Percentiles rank a stretch among this genome's conserved stretches.
Conservation (phyloP, 2,113 vertebrate genomes). For the Climacteris rufus region DNA sequence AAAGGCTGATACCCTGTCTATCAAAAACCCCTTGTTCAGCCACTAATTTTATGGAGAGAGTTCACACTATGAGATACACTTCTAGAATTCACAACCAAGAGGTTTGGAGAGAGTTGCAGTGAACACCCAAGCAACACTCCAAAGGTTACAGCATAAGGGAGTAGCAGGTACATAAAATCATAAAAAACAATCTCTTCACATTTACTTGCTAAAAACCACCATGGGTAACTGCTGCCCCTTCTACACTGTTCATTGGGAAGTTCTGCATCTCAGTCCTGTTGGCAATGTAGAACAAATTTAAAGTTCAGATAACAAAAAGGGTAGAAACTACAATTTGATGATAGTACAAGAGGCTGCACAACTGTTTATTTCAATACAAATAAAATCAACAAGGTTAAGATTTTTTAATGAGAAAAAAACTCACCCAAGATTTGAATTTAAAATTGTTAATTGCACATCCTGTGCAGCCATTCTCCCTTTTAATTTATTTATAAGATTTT, state of each 20-base stretch:
- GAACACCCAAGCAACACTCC: not conserved
- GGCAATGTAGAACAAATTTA: not conserved
- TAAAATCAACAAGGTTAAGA: not conserved
- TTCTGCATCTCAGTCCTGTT: not conserved
- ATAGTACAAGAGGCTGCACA: not conserved
- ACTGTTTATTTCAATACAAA: not conserved
- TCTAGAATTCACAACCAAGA: not conserved
- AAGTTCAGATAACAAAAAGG: not conserved
- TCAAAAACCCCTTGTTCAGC: not conserved
- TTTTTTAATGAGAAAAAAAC: fast-evolving
- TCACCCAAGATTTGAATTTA: not conserved
- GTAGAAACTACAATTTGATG: not conserved
- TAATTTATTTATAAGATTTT: not conserved
- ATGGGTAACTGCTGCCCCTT: not conserved
- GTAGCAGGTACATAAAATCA: not conserved
- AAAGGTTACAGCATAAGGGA: not conserved
- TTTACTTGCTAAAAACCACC: not conserved
- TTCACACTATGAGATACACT: not conserved
- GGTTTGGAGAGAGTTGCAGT: not conserved
- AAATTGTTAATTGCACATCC: not conserved
- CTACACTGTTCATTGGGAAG: not conserved
- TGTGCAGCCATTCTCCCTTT: not conserved
- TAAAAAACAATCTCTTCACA: not conserved
- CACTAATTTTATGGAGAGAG: not conserved
- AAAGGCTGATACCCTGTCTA: not conserved